Base-by-base conservation (phyloP, 2,888 invertebrate genomes). In the Tetragonula carbonaria region DNA sequence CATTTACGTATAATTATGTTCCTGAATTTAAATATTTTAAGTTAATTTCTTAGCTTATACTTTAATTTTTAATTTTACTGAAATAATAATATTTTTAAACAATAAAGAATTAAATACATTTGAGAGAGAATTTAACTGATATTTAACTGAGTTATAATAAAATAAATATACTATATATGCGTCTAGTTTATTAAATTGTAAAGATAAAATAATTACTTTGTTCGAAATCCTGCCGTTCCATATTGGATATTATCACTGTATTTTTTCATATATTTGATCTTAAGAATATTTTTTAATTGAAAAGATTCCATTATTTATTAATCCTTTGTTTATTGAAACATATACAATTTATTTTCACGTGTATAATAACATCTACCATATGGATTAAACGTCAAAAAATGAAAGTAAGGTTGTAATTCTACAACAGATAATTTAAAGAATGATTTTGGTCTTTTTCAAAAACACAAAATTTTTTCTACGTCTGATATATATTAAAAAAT, bases 141-240 rank as follows among this genome's bases (percentile, higher is more conserved):
- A 38, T 28, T 33, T 33, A 33, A 33, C 33, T 3, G 33, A 3
- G 45, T 11, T 8, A 11, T 45, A 45, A 45, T 45, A 45, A 45
- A 45, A 45, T 45, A 45, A 45, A 45, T 45, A 45, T 45, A 45
- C 45, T 1, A 45, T 45, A 45, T 11, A 45, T 45, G 8, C 1
- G 45, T 45, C 0, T 8, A 68, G 5, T 16, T 57, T 2, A 45
- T 21, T 50, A 18, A 18, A 23, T 68, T 74, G 63, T 38, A 18
- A 63, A 5, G 38, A 73, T 81, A 55, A 71, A 18, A 73, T 16
- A 95, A 96, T 96, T 95, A 97, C 97, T 96, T 97, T 92, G 97
- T 97, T 92, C 98, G 96, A 94, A 98, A 98, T 93, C 98, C 98
- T 90, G 98, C 97, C 84, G 98, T 98, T 90, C 98, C 98, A 95